phyloP scores from a whole-genome alignment of 2,797 vertebrate genomes.

The Paramormyrops hopkinsi region DNA sequence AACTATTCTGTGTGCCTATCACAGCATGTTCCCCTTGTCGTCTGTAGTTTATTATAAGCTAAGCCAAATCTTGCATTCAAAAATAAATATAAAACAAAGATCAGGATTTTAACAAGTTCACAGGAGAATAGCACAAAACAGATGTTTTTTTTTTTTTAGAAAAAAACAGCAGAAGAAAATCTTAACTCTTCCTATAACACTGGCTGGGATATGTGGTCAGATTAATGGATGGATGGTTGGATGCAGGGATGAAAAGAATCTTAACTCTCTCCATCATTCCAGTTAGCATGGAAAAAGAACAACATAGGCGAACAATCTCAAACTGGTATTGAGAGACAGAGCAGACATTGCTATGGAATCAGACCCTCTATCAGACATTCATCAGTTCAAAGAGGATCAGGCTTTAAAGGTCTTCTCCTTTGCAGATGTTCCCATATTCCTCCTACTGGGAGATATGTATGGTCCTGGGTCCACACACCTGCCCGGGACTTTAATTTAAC shows the following conservation, averaged over 20 bases:
- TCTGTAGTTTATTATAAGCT: background rate
- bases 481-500: background rate
- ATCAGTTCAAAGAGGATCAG: background rate
- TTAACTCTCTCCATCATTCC: background rate
- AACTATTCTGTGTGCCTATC: background rate
- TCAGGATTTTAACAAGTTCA: background rate
- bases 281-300: background rate
- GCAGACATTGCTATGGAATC: background rate
- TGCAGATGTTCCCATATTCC: background rate
- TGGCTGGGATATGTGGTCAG: background rate
- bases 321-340: background rate
- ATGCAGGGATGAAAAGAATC: background rate
- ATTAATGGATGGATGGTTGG: background rate
- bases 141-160: background rate
- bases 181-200: background rate
- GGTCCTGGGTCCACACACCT: background rate
- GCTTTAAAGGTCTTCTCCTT: background rate
- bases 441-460: background rate
- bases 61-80: background rate
- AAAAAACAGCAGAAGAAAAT: background rate
- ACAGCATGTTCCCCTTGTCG: background rate
- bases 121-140: background rate
- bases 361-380: background rate
- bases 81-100: background rate
- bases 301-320: background rate